phyloP scores from a whole-genome alignment of 2,888 invertebrate species.

The Thecocarcelia acutangulata region DNA sequence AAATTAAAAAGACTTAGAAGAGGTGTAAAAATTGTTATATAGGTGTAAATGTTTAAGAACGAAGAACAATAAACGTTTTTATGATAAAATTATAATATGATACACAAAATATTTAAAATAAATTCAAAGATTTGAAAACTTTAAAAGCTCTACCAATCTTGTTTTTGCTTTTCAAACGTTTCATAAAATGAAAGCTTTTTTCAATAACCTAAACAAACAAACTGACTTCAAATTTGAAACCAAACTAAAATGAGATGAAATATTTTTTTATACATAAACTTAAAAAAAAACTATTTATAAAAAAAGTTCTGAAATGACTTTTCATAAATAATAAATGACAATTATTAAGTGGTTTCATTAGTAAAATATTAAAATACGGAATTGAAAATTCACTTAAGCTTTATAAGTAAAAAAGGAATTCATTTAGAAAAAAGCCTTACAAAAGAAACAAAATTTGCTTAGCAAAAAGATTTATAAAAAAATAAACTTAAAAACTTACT shows the following conservation, averaged over 20 bases:
- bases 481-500: conserved; percentile 5
- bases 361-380: conserved; percentile 24
- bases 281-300: conserved; percentile 21
- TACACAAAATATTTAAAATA: conserved; percentile 20
- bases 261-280: conserved; percentile 17
- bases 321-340: conserved; percentile 20
- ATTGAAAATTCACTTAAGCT: conserved; percentile 42
- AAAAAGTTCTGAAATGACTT: conserved; percentile 20
- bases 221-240: conserved; percentile 47
- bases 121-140: conserved; percentile 44
- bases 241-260: conserved; percentile 15
- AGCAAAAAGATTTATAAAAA: conserved; percentile 59
- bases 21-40: conserved; percentile 4
- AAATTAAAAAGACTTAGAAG: neutral
- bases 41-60: neutral
- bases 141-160: conserved; percentile 61
- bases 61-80: conserved; percentile 15
- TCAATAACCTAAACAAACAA: conserved; percentile 43
- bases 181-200: conserved; percentile 59
- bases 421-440: conserved; percentile 26
- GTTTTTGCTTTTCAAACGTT: conserved; percentile 7
- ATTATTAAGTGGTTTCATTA: neutral
- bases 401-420: conserved; percentile 25
- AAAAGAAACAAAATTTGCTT: conserved; percentile 65
- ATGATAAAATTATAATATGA: conserved; percentile 13